phyloP scores from a whole-genome alignment of 2,113 vertebrate genomes.

The Melanostigma gelatinosum region DNA sequence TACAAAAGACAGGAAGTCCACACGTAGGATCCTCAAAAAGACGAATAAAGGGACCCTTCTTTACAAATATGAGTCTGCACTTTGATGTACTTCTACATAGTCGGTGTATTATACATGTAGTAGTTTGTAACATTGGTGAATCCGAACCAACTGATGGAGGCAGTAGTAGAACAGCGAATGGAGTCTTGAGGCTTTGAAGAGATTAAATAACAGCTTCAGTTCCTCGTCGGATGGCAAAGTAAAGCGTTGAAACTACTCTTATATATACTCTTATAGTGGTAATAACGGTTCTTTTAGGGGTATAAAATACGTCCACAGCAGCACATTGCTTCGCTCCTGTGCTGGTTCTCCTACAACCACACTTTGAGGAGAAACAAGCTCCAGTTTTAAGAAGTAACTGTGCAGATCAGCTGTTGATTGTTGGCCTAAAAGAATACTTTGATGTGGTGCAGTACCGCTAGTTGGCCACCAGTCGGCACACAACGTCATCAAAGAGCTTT shows the following conservation, averaged over 20 bases:
- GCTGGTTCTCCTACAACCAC: not conserved
- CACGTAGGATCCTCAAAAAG: not conserved
- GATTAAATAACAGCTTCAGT: too few relatives aligned
- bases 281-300: too few relatives aligned
- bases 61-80: not conserved
- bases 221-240: too few relatives aligned
- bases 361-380: not conserved
- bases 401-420: not conserved
- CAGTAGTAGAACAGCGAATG: too few relatives aligned
- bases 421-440: not conserved
- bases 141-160: too few relatives aligned
- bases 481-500: slow-evolving; percentile 1
- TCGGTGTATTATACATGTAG: not conserved
- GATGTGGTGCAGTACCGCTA: not conserved
- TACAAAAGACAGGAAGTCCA: not conserved
- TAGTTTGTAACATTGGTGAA: too few relatives aligned
- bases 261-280: too few relatives aligned
- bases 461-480: slow-evolving; percentile 40
- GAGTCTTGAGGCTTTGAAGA: too few relatives aligned
- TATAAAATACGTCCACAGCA: too few relatives aligned
- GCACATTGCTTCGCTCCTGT: too few relatives aligned
- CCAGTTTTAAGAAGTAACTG: not conserved
- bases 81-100: not conserved
- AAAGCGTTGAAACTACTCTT: too few relatives aligned
- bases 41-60: not conserved